Base-by-base conservation (phyloP, 2,797 vertebrate species). In the Sylvia borin region DNA sequence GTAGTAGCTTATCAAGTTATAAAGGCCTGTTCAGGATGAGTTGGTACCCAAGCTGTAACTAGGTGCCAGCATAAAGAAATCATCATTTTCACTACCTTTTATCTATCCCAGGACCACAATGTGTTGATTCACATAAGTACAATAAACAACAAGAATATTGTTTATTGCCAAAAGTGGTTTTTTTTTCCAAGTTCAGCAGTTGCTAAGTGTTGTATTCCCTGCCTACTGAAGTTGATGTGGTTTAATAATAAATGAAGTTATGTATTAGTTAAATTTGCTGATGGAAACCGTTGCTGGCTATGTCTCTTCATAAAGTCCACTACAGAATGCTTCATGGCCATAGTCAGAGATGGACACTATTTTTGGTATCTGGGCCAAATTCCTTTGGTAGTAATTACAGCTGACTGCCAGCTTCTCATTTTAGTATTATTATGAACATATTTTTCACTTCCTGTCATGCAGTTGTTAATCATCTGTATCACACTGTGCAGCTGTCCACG, bases 361-460 rank as follows among this genome's bases (percentile, higher is more conserved):
- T 78, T 84, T 40, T 85, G 87, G 81, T 91, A 85, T 92, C 45
- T 71, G 72, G 70, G 85, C 73, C 79, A 79, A 84, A 95, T 91
- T 91, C 94, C 42, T 92, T 71, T 77, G 71, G 64, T 79, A 70
- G 76, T 88, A 82, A 88, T 93, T 93, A 73, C 26, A 65, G 60
- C 34, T 61, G 71, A 88, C 81, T 92, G 90, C 65, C 68, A 89
- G 76, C 45, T 85, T 70, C 76, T 72, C 62, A 50, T 58, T 95
- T 91, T 76, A 91, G 84, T 95, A 47, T 17, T 74, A 58, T 79
- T 66, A 73, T 50, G 25, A 66, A 47, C 25, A 20, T 76, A 64
- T 61, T 94, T 84, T 91, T 90, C 7, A 62, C 76, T 96, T 96
- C 95, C 94, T 95, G 95, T 92, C 51, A 43, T 85, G 53, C 26